phyloP scores from a whole-genome alignment of 2,797 vertebrate species.

The Menidia menidia region DNA sequence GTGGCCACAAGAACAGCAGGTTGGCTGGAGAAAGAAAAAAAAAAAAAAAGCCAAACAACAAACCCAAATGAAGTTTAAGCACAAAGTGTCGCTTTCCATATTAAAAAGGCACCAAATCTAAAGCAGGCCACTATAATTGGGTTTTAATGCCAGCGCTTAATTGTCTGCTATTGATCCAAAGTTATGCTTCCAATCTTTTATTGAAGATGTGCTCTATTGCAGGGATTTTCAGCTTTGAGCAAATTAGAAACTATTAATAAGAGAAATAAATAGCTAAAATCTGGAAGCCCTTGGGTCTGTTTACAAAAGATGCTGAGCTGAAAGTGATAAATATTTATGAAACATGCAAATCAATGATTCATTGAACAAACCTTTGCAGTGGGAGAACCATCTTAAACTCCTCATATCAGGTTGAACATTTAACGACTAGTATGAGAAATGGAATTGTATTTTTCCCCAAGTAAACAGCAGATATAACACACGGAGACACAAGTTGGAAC shows the following conservation, averaged over 20 bases:
- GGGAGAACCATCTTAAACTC: background rate
- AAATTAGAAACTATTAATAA: background rate
- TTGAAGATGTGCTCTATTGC: background rate
- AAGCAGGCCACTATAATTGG: background rate
- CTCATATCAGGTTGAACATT: background rate
- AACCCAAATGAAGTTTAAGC: background rate
- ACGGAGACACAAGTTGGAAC: too few species aligned
- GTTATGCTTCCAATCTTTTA: background rate
- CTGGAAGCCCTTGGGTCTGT: background rate
- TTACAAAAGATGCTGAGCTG: background rate
- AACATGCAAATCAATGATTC: background rate
- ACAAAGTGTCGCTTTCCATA: background rate
- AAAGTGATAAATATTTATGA: background rate
- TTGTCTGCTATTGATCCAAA: background rate
- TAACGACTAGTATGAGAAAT: background rate
- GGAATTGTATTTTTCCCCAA: too few species aligned
- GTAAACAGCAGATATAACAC: too few species aligned
- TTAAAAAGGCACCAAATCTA: background rate
- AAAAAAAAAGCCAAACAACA: constrained; percentile 10
- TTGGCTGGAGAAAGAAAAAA: constrained; percentile 52
- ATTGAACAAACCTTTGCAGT: background rate
- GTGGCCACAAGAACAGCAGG: constrained; percentile 49
- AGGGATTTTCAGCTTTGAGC: background rate
- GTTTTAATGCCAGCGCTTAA: background rate
- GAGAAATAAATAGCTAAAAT: background rate